Percentiles rank a stretch among this genome's conserved stretches.
phyloP scores from a whole-genome alignment of 35 echinoderm and acorn worm genomes.

The Apostichopus parvimensis region DNA sequence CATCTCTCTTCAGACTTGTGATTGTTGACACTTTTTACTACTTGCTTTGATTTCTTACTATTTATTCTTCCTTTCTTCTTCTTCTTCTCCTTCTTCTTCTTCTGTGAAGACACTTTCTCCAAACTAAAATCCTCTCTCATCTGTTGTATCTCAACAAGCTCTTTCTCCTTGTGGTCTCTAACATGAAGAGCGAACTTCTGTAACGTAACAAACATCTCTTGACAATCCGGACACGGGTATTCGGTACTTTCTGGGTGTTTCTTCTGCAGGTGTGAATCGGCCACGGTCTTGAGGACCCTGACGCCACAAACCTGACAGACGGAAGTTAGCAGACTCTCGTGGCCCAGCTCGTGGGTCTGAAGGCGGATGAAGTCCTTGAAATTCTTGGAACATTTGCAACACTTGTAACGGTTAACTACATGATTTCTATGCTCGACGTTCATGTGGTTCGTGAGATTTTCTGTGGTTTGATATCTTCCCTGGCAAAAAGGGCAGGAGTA shows the following conservation, averaged over 20 bases:
- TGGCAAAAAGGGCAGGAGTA: conserved; percentile 5
- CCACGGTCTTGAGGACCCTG: neutral
- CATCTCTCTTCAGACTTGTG: neutral
- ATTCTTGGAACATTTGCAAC: conserved; percentile 15
- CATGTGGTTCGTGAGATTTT: neutral
- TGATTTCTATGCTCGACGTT: neutral
- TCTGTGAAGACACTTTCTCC: neutral
- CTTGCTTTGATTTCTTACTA: neutral
- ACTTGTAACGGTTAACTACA: neutral
- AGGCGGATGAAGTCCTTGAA: neutral
- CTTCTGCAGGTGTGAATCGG: conserved; percentile 3
- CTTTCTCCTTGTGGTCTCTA: neutral
- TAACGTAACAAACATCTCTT: neutral
- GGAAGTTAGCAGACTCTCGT: neutral
- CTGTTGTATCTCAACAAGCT: neutral
- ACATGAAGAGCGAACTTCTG: neutral
- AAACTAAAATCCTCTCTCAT: neutral
- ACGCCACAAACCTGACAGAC: conserved; percentile 21
- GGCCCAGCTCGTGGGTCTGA: conserved; percentile 31
- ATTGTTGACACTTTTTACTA: neutral
- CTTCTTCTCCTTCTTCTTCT: neutral
- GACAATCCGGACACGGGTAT: neutral
- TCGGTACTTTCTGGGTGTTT: neutral
- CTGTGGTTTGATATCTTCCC: neutral
- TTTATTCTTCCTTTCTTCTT: neutral